Conservation (phyloP, 2,797 vertebrate genomes). For the Picus viridis region DNA sequence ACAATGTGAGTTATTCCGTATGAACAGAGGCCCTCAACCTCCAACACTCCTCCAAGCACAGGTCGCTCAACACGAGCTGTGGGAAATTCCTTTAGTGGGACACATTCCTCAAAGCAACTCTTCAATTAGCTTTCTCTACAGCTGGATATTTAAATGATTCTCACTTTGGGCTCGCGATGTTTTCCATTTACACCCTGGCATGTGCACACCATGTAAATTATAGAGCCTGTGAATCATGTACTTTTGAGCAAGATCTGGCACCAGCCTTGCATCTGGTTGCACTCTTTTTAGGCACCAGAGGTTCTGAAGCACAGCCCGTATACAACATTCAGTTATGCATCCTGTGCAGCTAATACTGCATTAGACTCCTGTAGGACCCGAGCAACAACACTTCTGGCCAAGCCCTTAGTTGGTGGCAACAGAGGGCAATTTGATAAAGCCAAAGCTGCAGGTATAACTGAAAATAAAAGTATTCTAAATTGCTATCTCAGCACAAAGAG, state of each 20-base stretch:
- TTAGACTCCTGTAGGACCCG: neutral
- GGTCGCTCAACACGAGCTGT: neutral
- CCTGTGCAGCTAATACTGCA: neutral
- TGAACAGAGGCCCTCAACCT: neutral
- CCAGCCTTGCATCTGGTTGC: neutral
- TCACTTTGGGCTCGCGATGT: neutral
- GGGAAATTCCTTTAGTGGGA: neutral
- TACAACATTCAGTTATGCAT: neutral
- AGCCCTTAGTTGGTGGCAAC: neutral
- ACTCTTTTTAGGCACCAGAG: neutral
- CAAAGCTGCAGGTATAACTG: slow-evolving; percentile 42
- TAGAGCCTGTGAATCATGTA: neutral
- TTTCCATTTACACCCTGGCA: neutral
- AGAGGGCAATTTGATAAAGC: slow-evolving; percentile 5
- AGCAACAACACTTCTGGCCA: neutral
- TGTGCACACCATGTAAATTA: neutral
- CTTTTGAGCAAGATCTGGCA: neutral
- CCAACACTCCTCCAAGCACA: neutral
- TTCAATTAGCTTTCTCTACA: neutral
- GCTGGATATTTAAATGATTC: neutral
- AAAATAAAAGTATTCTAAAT: slow-evolving; percentile 52
- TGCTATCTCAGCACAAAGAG: slow-evolving; percentile 78
- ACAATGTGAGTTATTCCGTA: neutral
- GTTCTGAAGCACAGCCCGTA: neutral
- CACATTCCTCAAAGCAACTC: neutral